These are phyloP conservation scores for Anolis apletophallus DNA, from an alignment of 2,797 vertebrate genomes.

Conservation along the genomic window DNA sequence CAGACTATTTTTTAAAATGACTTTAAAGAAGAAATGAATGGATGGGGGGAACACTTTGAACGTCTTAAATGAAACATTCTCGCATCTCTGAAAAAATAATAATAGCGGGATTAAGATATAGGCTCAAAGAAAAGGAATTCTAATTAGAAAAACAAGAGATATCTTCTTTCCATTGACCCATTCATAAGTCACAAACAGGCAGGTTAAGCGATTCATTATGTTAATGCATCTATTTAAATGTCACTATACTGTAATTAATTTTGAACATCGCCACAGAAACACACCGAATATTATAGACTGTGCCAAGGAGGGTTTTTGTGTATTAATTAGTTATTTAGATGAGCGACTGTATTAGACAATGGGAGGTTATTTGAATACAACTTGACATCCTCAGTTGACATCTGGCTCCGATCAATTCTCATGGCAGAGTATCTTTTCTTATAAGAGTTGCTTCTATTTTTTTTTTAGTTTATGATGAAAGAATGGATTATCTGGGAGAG, in stretches of 20 bases:
- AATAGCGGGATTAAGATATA: constrained; percentile 49
- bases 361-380: constrained; percentile 54
- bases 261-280: constrained; percentile 56
- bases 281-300: constrained; percentile 43
- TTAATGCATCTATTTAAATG: constrained; percentile 50
- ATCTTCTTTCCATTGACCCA: constrained; percentile 37
- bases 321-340: constrained; percentile 71
- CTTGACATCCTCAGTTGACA: constrained; percentile 59
- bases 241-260: constrained; percentile 62
- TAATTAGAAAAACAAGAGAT: constrained; percentile 42
- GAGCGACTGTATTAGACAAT: constrained; percentile 47
- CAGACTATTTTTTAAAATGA: constrained; percentile 41
- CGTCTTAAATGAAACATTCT: constrained; percentile 61
- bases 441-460: not conserved
- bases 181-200: constrained; percentile 32
- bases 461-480: not conserved
- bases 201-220: constrained; percentile 55
- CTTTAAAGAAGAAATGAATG: constrained; percentile 50
- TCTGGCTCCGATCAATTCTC: constrained; percentile 35
- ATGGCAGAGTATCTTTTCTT: constrained; percentile 4
- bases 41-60: constrained; percentile 47
- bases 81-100: constrained; percentile 49
- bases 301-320: constrained; percentile 30
- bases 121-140: constrained; percentile 55
- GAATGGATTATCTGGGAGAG: not conserved